Evolutionary conservation across 2,797 vertebrate species (phyloP), one percentile per base, ranked within the genome.

Genomic region (Gobio occitaniae): DNA sequence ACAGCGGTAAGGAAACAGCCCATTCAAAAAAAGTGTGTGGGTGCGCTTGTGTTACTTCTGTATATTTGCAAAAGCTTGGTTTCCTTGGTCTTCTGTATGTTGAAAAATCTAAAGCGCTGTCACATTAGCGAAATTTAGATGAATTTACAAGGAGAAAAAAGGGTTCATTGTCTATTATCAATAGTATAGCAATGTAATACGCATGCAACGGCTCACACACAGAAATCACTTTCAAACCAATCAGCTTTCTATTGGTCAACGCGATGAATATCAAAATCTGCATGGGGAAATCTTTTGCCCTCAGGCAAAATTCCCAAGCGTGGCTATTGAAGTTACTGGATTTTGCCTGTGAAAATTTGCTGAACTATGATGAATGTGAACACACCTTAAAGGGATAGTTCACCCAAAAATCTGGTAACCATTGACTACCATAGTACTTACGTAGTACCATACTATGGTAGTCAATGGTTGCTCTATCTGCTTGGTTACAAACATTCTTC

Each of bases 1-100:
- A 92, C 88, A 86, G 90, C 79, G 87, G 89, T 83, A 84, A 86
- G 78, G 84, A 84, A 87, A 82, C 59, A 88, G 88, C 91, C 90
- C 80, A 66, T 65, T 87, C 69, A 86, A 63, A 50, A 66, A 19
- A 15, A 25, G 47, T 65, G 75, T 80, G 41, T 61, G 63, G 32
- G 50, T 82, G 83, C 29, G 29, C 19, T 61, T 61, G 36, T 36
- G 54, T 78, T 78, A 25, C 41, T 65, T 84, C 3, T 61, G 17
- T 25, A 32, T 77, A 56, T 75, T 36, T 70, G 25, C 50, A 68
- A 76, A n/a, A 25, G 54, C 8, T 59, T 59, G 75, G 36, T 77
- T 56, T 76, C 13, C 19, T 41, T 66, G 44, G 52, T 41, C 29
- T 9, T 70, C 52, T 54, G 21, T 44, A 21, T 76, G 3, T 13